Conservation (phyloP, 2,113 vertebrate genomes). For the Ia io region DNA sequence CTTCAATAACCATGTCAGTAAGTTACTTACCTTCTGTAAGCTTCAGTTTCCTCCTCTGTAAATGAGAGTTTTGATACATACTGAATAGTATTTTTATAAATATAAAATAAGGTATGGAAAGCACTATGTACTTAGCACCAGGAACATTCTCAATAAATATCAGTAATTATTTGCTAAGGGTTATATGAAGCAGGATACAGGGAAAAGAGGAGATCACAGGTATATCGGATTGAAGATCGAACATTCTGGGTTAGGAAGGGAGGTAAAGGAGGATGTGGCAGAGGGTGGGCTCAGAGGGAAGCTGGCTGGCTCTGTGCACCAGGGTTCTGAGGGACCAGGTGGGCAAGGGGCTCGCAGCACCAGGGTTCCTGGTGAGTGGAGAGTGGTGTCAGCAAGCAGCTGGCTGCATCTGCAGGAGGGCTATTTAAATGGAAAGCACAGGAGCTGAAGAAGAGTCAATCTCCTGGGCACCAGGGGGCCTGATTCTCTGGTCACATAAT, state of each 20-base stretch:
- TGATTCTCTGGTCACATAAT: not conserved
- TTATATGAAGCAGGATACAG: not conserved
- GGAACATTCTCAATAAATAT: not conserved
- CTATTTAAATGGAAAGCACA: not conserved
- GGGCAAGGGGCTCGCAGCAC: not conserved
- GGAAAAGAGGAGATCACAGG: not conserved
- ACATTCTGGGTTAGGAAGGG: not conserved
- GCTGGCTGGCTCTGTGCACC: not conserved
- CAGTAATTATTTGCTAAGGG: not conserved
- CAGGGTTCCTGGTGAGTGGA: not conserved
- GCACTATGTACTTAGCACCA: not conserved
- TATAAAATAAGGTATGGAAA: not conserved
- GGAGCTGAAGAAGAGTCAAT: not conserved
- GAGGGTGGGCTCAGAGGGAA: not conserved
- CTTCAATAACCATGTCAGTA: not conserved
- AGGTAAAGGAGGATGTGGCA: not conserved
- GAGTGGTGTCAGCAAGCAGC: not conserved
- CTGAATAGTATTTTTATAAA: not conserved
- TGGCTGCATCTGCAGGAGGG: not conserved
- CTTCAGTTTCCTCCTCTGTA: not conserved
- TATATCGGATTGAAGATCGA: not conserved
- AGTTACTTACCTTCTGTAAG: not conserved
- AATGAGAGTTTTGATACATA: not conserved
- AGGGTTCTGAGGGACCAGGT: fast-evolving
- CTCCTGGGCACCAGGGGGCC: not conserved